Base-by-base conservation (phyloP, 2,888 invertebrate species). In the Aricia artaxerxes region DNA sequence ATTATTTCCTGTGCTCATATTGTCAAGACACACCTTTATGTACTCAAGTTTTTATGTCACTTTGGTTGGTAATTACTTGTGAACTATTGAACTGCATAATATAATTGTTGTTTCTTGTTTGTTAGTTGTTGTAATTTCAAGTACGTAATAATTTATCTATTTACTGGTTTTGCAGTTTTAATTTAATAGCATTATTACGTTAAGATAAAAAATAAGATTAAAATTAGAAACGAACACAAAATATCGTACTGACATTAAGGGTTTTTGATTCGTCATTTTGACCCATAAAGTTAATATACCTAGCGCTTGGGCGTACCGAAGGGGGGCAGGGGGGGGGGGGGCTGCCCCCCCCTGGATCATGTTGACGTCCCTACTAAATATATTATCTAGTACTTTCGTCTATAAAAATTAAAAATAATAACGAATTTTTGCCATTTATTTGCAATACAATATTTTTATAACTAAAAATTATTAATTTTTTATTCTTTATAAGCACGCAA, bases 1-100 rank as follows among this genome's bases (percentile, higher is more conserved):
- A 64, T 64, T 64, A 69, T 69, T 69, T 69, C 69, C 69, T 69
- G 69, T 38, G 5, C 69, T 35, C 69, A 35, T 64, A 24, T 61
- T 61, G 61, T 64, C 64, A 64, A 31, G n/a, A 31, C 11, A 64
- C 1, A 35, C 31, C 31, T 69, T 9, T 31, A 31, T 11, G 3
- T 4, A n/a, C 7, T 61, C 61, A 61, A 24, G 9, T 61, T 31
- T 64, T 64, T 64, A 49, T 64, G 64, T 24, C 11, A 61, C 69
- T 11, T 69, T 16, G 11, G 13, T 16, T 69, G 1, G 1, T 69
- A 31, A 64, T 24, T 69, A 24, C 13, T 13, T 35, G 13, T 69
- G 69, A 69, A 38, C 69, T 69, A 38, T 38, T 69, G 69, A 69
- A 69, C 69, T 69, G 38, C 1, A 69, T 16, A 24, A 24, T 24